Evolutionary conservation across 2,113 vertebrate genomes (phyloP), one percentile per base, ranked within the genome.

Genomic region (Fregetta grallaria): DNA sequence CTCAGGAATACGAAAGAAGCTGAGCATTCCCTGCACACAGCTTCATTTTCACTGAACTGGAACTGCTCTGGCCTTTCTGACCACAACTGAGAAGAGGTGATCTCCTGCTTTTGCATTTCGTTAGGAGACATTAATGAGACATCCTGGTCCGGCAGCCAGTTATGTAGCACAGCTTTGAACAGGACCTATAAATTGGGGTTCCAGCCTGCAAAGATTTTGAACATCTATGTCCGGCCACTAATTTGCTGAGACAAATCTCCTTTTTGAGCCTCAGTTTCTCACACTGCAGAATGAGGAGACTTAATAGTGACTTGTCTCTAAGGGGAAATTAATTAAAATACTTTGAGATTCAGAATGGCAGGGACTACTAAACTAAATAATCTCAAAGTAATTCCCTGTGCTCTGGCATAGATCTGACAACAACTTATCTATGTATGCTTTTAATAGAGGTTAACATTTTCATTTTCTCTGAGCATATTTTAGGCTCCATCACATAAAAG

Each of bases 361-460:
- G 73, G 42, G 53, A 73, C 40, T 86, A 70, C 52, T 42, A 44
- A 88, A 49, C 66, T 92, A 89, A 70, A 70, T 52, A 65, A 86
- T 72, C 62, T 59, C 55, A n/a, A 73, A 92, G 42, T 20, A 93
- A 42, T 86, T 82, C 79, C 42, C 44, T 32, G 56, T 94, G 53
- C 71, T 81, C 80, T 79, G 52, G 50, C 53, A 70, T 7, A 84
- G 63, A 88, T 70, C 73, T 74, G 73, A 92, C 88, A 92, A 74
- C 74, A 92, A 83, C 63, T 86, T 94, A 90, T 56, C 92, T 82
- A 82, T 2, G 19, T 44, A 34, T 71, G 55, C 83, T 91, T 94
- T 95, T 96, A 95, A 92, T 62, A 92, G 75, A 92, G 90, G 74
- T 90, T 94, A 96, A 97, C 67, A 67, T 92, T 97, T 96, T 93